Percentiles rank a stretch among this genome's conserved stretches.
These are phyloP conservation scores for Holcopasites calliopsidis DNA, from an alignment of 1,140 invertebrate genomes.

Conservation along the genomic window DNA sequence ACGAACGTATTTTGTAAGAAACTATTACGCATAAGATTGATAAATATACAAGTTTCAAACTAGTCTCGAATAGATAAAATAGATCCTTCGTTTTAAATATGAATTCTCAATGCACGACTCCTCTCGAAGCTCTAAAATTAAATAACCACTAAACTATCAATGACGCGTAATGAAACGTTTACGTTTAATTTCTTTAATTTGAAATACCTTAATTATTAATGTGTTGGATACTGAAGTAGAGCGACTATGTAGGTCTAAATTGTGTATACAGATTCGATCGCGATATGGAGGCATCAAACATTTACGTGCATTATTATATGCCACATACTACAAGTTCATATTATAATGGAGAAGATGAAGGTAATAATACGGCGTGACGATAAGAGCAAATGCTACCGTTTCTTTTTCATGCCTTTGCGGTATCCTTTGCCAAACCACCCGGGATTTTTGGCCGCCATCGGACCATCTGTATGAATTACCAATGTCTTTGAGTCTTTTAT, in stretches of 20 bases:
- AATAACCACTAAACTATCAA: neutral
- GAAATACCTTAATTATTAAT: slow-evolving; percentile 49
- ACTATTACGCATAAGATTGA: neutral
- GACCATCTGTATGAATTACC: slow-evolving; percentile 62
- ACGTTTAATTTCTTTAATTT: slow-evolving; percentile 30
- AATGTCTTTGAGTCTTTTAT: slow-evolving; percentile 62
- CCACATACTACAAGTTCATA: slow-evolving; percentile 31
- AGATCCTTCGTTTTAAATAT: no score
- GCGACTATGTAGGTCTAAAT: slow-evolving; percentile 41
- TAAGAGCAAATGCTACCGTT: slow-evolving; percentile 77
- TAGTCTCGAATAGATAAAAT: slow-evolving; percentile 7
- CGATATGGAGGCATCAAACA: slow-evolving; percentile 56
- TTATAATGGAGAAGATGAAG: slow-evolving; percentile 17
- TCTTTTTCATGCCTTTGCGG: slow-evolving; percentile 79
- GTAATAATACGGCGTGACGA: neutral
- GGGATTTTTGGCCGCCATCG: slow-evolving; percentile 79
- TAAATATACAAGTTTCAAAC: neutral
- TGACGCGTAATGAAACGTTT: slow-evolving; percentile 31
- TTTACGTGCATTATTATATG: slow-evolving; percentile 45
- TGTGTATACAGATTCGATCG: slow-evolving; percentile 36
- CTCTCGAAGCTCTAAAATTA: slow-evolving; percentile 9
- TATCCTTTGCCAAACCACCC: slow-evolving; percentile 85
- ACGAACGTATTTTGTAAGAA: neutral
- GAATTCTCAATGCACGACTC: no score
- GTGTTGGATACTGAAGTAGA: slow-evolving; percentile 51